A percentile compares a stretch with the other conserved stretches of the same genome.
Conservation (phyloP, 2,797 vertebrate species). For the Micromesistius poutassou region DNA sequence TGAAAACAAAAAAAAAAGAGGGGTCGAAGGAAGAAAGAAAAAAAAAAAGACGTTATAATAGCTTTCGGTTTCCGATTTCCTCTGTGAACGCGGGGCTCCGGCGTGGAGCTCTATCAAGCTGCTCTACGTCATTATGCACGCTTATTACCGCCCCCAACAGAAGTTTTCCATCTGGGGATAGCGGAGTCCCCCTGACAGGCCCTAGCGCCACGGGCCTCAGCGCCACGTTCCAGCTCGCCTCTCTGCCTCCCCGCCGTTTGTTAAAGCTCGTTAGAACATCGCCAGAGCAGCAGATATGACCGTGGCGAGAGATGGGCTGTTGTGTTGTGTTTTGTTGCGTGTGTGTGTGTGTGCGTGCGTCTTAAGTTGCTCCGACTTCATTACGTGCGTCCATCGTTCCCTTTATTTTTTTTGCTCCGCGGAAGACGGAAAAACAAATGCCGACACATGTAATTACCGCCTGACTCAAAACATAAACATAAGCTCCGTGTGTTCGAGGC, state of each 20-base stretch:
- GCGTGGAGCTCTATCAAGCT: constrained; percentile 56
- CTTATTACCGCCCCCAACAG: constrained; percentile 57
- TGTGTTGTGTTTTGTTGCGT: constrained; percentile 23
- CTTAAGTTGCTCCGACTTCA: constrained; percentile 46
- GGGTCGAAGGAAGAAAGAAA: constrained; percentile 6
- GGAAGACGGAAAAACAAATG: constrained; percentile 71
- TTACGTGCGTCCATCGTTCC: constrained; percentile 19
- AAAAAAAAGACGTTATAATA: constrained; percentile 35
- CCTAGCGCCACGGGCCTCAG: not conserved
- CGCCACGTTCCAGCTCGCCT: constrained; percentile 17
- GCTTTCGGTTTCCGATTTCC: constrained; percentile 40
- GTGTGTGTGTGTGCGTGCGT: too few species aligned
- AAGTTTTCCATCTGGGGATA: constrained; percentile 66
- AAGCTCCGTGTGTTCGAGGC: constrained; percentile 46
- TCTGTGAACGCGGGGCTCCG: constrained; percentile 33
- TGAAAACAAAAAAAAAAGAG: too few species aligned
- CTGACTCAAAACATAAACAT: constrained; percentile 70
- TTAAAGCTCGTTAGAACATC: constrained; percentile 60
- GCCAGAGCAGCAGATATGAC: constrained; percentile 9
- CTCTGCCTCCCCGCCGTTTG: constrained; percentile 55
- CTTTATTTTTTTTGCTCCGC: constrained; percentile 52
- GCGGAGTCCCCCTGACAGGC: constrained; percentile 48
- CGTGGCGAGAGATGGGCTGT: constrained; percentile 37
- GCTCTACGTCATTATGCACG: constrained; percentile 62
- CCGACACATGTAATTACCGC: constrained; percentile 72